Percentiles rank a stretch among this genome's conserved stretches.
These are phyloP conservation scores for Bothrops alternatus DNA, from an alignment of 2,797 vertebrate species.

Conservation along the genomic window DNA sequence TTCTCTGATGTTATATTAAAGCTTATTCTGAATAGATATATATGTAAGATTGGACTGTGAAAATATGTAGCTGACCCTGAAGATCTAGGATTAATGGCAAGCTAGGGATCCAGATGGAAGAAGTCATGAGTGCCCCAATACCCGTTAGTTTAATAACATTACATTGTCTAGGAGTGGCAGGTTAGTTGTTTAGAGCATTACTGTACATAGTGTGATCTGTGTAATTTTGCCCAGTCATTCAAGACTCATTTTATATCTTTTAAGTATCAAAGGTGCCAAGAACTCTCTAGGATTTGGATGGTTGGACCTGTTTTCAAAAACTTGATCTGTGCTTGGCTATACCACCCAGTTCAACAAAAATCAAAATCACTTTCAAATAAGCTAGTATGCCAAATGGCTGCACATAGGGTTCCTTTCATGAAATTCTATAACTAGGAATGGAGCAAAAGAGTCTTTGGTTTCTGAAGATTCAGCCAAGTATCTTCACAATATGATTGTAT, in stretches of 20 bases:
- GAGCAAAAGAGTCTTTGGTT: not conserved
- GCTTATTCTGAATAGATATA: no score
- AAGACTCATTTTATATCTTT: not conserved
- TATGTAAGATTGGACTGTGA: no score
- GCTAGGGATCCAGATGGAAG: no score
- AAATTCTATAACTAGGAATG: not conserved
- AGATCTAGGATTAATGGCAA: no score
- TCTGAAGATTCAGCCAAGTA: not conserved
- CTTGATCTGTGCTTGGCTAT: not conserved
- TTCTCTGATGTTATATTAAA: no score
- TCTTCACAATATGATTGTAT: not conserved
- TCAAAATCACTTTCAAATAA: not conserved
- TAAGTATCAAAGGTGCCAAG: not conserved
- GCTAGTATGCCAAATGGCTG: not conserved
- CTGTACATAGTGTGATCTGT: not conserved
- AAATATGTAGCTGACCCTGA: no score
- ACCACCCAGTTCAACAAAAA: not conserved
- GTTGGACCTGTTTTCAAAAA: not conserved
- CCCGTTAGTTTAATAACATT: not conserved
- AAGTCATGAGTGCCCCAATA: not conserved
- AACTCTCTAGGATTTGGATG: not conserved
- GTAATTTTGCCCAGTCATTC: not conserved
- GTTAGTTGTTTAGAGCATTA: not conserved
- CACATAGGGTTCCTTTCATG: not conserved
- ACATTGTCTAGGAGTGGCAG: not conserved